Percentiles rank a stretch among this genome's conserved stretches.
Conservation (phyloP, 2,797 vertebrate species). For the Pampus argenteus region DNA sequence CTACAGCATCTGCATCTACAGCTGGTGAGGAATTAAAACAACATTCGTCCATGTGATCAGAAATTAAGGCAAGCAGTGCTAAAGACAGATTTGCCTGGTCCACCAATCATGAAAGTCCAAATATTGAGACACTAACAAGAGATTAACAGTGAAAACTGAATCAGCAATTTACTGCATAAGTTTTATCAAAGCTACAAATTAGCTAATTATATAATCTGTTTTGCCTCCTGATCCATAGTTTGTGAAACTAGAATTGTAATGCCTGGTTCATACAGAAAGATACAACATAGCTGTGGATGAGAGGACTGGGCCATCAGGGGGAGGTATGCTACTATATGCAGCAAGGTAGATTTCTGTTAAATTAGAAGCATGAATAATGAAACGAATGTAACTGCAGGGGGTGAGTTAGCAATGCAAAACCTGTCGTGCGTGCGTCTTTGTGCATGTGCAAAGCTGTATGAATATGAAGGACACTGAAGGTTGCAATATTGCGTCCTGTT, state of each 20-base stretch:
- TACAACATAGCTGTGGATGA: background rate
- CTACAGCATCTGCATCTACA: background rate
- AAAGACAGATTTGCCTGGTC: constrained; percentile 4
- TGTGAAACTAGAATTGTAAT: constrained; percentile 8
- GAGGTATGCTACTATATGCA: constrained; percentile 9
- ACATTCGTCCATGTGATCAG: background rate
- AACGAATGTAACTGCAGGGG: constrained; percentile 61
- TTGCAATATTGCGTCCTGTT: constrained; percentile 52
- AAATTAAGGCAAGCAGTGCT: constrained; percentile 15
- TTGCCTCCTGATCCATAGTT: constrained; percentile 4
- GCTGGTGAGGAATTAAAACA: constrained; percentile 5
- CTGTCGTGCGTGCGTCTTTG: constrained; percentile 23
- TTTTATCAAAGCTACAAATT: constrained; percentile 16
- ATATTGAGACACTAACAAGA: constrained; percentile 9
- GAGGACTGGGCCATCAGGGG: background rate
- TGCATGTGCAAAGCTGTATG: constrained; percentile 19
- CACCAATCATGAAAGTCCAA: constrained; percentile 3
- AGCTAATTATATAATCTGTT: background rate
- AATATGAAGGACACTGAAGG: constrained; percentile 71
- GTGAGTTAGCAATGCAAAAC: constrained; percentile 51
- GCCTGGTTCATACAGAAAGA: constrained; percentile 13
- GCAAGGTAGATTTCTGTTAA: constrained; percentile 37
- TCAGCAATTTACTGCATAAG: background rate
- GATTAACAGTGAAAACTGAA: constrained; percentile 16
- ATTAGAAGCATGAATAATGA: constrained; percentile 65